Percentiles rank a stretch among this genome's conserved stretches.
phyloP scores from a whole-genome alignment of 2,113 vertebrate species.

The Campylomormyrus numenius region DNA sequence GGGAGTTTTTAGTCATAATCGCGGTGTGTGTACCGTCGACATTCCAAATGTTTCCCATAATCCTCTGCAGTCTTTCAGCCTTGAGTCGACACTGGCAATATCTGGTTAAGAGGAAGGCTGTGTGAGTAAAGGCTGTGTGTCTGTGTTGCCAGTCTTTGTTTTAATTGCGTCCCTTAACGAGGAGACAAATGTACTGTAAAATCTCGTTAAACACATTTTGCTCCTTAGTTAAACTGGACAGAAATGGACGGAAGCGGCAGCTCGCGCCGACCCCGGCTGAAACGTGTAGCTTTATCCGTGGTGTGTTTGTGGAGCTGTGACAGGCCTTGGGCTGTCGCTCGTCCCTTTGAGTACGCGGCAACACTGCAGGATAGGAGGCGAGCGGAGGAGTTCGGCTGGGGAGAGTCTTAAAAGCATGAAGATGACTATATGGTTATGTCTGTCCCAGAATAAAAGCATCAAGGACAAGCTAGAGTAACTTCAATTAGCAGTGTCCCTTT shows the following conservation, averaged over 20 bases:
- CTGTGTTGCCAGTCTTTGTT: background rate
- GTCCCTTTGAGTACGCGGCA: background rate
- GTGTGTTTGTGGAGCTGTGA: background rate
- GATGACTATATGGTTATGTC: background rate
- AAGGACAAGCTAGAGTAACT: background rate
- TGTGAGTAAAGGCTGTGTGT: background rate
- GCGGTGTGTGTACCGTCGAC: background rate
- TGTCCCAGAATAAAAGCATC: background rate
- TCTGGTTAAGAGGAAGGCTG: background rate
- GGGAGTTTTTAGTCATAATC: background rate
- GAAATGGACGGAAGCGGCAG: background rate
- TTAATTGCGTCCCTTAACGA: conserved; percentile 4
- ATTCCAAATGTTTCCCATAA: background rate
- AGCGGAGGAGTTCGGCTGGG: background rate
- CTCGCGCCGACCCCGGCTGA: background rate
- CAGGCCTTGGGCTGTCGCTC: background rate
- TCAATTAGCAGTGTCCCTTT: background rate
- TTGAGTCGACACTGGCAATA: background rate
- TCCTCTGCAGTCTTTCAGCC: background rate
- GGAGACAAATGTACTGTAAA: background rate
- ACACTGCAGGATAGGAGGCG: background rate
- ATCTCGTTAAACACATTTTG: conserved; percentile 4
- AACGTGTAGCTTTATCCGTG: background rate
- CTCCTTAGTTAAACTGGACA: background rate
- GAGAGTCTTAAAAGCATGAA: background rate